Conservation (phyloP, 1,140 invertebrate genomes). For the Nomia melanderi region DNA sequence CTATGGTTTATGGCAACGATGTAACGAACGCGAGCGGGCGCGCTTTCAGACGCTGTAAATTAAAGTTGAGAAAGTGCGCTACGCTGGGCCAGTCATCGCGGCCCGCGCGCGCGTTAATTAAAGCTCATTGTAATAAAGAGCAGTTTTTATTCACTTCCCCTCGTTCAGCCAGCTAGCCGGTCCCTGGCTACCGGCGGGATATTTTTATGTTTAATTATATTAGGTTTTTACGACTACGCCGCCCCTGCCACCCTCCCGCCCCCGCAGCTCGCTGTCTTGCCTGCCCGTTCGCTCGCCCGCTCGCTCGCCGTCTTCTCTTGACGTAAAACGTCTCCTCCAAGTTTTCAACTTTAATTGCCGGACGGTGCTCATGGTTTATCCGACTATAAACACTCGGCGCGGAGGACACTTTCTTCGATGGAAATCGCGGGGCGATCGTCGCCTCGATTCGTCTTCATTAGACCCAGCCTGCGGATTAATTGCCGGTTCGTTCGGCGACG, state of each 20-base stretch:
- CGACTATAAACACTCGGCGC: slow-evolving; percentile 48
- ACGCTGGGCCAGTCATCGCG: slow-evolving; percentile 64
- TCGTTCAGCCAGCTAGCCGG: slow-evolving; percentile 57
- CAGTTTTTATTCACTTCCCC: slow-evolving; percentile 70
- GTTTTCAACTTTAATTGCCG: slow-evolving; percentile 71
- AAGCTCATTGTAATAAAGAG: slow-evolving; percentile 77
- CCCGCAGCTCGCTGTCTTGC: too few species aligned
- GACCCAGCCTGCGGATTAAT: neutral
- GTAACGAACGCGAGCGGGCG: slow-evolving; percentile 54
- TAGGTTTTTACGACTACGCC: slow-evolving; percentile 63
- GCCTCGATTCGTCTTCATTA: slow-evolving; percentile 34
- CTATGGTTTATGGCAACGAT: slow-evolving; percentile 66
- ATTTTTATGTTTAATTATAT: slow-evolving; percentile 75
- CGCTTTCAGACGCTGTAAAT: slow-evolving; percentile 70
- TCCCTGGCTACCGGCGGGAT: slow-evolving; percentile 39
- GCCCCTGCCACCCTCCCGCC: neutral
- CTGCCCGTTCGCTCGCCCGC: neutral
- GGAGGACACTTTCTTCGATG: slow-evolving; percentile 36
- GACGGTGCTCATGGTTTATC: slow-evolving; percentile 55
- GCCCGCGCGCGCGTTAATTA: slow-evolving; percentile 69
- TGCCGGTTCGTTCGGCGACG: neutral
- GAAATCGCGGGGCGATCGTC: slow-evolving; percentile 7
- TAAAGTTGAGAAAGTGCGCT: slow-evolving; percentile 72
- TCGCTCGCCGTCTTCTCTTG: slow-evolving; percentile 58
- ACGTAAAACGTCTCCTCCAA: slow-evolving; percentile 59